phyloP scores from a whole-genome alignment of 2,113 vertebrate species.

The Psittacara wagleri region DNA sequence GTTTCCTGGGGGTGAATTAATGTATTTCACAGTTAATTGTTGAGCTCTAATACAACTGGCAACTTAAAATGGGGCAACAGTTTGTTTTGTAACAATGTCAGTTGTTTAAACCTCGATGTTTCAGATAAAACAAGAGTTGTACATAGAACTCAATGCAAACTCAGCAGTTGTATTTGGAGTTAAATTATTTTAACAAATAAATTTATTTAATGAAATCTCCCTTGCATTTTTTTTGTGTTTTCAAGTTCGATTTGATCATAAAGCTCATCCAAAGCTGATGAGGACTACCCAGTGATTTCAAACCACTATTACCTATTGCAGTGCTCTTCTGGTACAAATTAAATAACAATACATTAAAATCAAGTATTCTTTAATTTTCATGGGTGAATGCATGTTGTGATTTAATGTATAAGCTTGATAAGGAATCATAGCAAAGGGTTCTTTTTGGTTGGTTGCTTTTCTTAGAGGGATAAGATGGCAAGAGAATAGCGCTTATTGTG shows the following conservation, averaged over 20 bases:
- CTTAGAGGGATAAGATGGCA: neutral
- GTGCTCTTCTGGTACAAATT: neutral
- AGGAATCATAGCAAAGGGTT: neutral
- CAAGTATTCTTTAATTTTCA: neutral
- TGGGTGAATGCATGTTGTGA: neutral
- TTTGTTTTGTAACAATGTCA: constrained; percentile 81
- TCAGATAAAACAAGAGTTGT: constrained; percentile 80
- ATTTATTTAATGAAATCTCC: constrained; percentile 85
- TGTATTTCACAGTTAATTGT: constrained; percentile 76
- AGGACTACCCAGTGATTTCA: neutral
- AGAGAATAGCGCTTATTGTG: neutral
- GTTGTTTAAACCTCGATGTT: constrained; percentile 80
- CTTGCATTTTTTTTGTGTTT: neutral
- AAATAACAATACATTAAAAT: neutral
- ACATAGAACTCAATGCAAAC: constrained; percentile 84
- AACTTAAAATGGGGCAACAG: constrained; percentile 71
- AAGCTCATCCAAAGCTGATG: neutral
- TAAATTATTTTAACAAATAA: constrained; percentile 91
- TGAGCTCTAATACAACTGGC: constrained; percentile 81
- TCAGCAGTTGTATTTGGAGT: constrained; percentile 86
- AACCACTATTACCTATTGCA: neutral
- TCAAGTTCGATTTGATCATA: neutral
- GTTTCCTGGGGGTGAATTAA: constrained; percentile 74
- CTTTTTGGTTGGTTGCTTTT: neutral
- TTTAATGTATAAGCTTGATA: neutral